Percentiles rank a stretch among this genome's conserved stretches.
Evolutionary conservation across 2,888 invertebrate genomes (phyloP).

Genomic region (Tinea semifulvella): DNA sequence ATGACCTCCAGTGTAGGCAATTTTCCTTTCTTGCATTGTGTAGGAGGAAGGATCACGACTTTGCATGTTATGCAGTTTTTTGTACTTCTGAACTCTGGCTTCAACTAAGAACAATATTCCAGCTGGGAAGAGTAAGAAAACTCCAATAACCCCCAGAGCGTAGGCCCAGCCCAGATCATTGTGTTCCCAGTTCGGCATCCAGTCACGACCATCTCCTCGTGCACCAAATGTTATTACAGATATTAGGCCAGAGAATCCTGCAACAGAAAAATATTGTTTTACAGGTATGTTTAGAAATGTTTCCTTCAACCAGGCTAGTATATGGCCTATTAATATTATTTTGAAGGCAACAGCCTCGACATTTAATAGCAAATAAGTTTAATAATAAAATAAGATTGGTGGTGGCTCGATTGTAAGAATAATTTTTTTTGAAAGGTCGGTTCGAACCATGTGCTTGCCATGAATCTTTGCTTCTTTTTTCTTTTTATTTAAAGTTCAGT

Average conservation of each 20-base stretch:
- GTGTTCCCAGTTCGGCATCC: constrained; percentile 97
- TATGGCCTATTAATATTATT: too few relatives aligned
- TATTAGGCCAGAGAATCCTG: constrained; percentile 82
- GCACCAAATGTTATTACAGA: constrained; percentile 90
- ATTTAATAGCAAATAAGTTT: too few relatives aligned
- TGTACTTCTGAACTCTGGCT: constrained; percentile 80
- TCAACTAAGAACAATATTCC: constrained; percentile 86
- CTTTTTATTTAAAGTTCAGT: too few relatives aligned
- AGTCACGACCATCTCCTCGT: constrained; percentile 89
- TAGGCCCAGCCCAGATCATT: constrained; percentile 96
- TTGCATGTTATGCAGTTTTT: constrained; percentile 74
- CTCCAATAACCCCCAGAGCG: constrained; percentile 85
- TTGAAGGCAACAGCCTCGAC: too few relatives aligned
- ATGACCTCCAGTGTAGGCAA: constrained; percentile 63
- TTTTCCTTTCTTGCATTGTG: constrained; percentile 72
- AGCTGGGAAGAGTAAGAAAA: constrained; percentile 76
- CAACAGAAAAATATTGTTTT: too few relatives aligned
- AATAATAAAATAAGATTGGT: too few relatives aligned
- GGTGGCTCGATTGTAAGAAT: too few relatives aligned
- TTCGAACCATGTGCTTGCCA: too few relatives aligned
- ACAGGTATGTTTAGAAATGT: too few relatives aligned
- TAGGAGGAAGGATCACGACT: constrained; percentile 73
- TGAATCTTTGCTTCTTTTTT: too few relatives aligned
- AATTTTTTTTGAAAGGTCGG: too few relatives aligned
- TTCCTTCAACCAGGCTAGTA: too few relatives aligned